These are phyloP conservation scores for Geopemphigus sp. DNA, from an alignment of 1,140 invertebrate genomes.

Conservation along the genomic window DNA sequence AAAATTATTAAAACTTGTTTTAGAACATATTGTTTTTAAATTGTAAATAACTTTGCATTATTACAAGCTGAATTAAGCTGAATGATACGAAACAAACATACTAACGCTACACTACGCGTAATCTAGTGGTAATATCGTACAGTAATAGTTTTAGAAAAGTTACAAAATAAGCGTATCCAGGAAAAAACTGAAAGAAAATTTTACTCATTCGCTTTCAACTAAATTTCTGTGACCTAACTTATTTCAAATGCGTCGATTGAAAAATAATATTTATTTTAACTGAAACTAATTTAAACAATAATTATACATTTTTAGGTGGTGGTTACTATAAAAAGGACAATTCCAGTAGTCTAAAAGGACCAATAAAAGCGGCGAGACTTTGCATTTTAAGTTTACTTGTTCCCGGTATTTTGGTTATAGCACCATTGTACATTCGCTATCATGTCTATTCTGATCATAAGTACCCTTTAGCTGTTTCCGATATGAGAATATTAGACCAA, in stretches of 20 bases:
- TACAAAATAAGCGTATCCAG: no score
- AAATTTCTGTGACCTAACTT: neutral
- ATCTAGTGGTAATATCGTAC: no score
- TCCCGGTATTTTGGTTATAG: constrained; percentile 64
- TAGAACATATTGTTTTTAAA: no score
- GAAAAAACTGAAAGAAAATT: no score
- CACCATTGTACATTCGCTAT: constrained; percentile 68
- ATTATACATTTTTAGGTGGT: constrained; percentile 35
- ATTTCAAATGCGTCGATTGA: neutral
- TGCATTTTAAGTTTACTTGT: constrained; percentile 65
- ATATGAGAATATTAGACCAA: constrained; percentile 71
- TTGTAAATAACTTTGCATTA: no score
- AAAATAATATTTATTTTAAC: neutral
- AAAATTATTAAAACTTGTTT: no score
- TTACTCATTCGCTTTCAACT: no score
- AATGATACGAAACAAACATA: no score
- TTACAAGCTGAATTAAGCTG: no score
- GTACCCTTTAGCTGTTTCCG: constrained; percentile 71
- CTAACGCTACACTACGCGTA: no score
- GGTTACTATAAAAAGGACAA: constrained; percentile 42
- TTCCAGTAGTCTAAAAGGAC: constrained; percentile 57
- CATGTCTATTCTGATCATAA: constrained; percentile 67
- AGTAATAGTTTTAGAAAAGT: no score
- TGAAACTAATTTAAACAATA: neutral
- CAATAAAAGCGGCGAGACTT: constrained; percentile 63